Evolutionary conservation across 2,888 invertebrate genomes (phyloP), one percentile per base, ranked within the genome.

Genomic region (Dasypogon diadema): DNA sequence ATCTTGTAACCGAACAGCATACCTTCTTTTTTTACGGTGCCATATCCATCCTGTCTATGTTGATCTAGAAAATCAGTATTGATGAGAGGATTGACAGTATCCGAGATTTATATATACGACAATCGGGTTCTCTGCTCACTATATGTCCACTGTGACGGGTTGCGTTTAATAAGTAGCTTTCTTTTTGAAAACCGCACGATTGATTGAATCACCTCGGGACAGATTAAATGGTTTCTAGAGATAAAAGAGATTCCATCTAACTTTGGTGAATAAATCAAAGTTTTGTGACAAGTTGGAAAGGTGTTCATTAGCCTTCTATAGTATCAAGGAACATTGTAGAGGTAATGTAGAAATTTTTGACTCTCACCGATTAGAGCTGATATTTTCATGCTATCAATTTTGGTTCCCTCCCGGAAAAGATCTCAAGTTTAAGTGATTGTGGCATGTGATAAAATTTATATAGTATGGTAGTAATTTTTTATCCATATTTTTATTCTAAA

Each of bases 61-160:
- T 68, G 65, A 68, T 68, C 65, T 68, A 48, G 46, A 68, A 60
- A 60, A 60, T 46, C 65, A 18, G 54, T 22, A 54, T 37, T 51
- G 70, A 70, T 70, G 16, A 4, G 34, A 51, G 54, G 22, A 70
- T 70, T 70, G 70, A 70, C 70, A 70, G 70, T 21, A 22, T 54
- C 22, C 30, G 26, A 70, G 70, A 70, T 70, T 70, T 70, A 70
- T 70, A 16, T 70, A 70, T 70, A 16, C 18, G 54, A 70, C 54
- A 54, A 22, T 54, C 18, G n/a, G 21, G 18, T 16, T 26, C 14
- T 48, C 34, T 21, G 30, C 42, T 54, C n/a, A n/a, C n/a, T n/a
- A n/a, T 51, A 51, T 54, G 70, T 70, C 54, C 70, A 30, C 30
- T 30, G 34, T 70, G 18, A 16, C 42, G 21, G n/a, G 22, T 16